phyloP scores from a whole-genome alignment of 1,140 invertebrate species.

The Uloborus diversus region DNA sequence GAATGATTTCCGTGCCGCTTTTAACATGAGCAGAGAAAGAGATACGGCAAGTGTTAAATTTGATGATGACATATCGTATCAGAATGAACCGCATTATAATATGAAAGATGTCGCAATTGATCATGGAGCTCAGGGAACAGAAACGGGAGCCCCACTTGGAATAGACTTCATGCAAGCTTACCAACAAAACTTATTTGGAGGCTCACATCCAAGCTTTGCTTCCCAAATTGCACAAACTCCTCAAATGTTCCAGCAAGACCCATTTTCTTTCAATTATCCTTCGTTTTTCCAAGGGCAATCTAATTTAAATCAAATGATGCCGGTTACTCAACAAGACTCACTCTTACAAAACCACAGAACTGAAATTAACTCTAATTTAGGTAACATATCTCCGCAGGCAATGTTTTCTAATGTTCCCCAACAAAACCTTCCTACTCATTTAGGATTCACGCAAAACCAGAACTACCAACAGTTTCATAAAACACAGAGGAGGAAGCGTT shows the following conservation, averaged over 20 bases:
- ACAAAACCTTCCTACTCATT: not conserved
- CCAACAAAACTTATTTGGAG: conserved; percentile 4
- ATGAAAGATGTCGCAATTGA: not conserved
- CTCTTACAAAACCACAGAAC: conserved; percentile 39
- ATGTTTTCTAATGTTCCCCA: not conserved
- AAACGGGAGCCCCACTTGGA: conserved; percentile 10
- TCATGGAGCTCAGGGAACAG: conserved; percentile 22
- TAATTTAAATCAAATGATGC: not conserved
- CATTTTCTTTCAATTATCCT: conserved; percentile 27
- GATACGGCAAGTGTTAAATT: not conserved
- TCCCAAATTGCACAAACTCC: not conserved
- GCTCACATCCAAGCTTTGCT: not conserved
- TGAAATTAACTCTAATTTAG: not conserved
- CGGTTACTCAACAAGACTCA: conserved; percentile 1
- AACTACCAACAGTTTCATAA: conserved; percentile 3
- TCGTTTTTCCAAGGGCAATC: not conserved
- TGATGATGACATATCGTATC: conserved; percentile 30
- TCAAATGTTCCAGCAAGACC: not conserved
- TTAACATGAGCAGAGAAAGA: conserved; percentile 10
- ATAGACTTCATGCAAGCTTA: conserved; percentile 22
- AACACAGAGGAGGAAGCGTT: conserved; percentile 18
- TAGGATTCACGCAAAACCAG: not conserved
- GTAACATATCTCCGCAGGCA: not conserved
- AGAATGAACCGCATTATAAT: not conserved
- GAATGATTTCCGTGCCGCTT: conserved; percentile 25